Conservation (phyloP, 2,113 vertebrate species). For the Archocentrus centrarchus region DNA sequence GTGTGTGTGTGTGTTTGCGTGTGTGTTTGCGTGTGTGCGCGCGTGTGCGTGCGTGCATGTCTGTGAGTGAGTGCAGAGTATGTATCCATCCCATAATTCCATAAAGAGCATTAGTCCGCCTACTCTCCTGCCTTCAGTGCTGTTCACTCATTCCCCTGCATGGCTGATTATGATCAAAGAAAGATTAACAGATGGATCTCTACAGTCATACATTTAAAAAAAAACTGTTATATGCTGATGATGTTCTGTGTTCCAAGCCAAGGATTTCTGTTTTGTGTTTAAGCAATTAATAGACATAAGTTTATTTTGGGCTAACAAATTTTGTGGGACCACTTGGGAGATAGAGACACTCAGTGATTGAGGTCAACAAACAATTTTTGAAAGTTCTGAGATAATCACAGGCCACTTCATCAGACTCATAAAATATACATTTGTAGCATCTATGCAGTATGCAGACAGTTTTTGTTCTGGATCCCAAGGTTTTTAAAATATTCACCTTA, state of each 20-base stretch:
- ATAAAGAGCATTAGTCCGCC: conserved; percentile 59
- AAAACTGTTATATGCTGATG: conserved; percentile 21
- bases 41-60: no score
- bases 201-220: conserved; percentile 16
- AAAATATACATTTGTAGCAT: conserved; percentile 1
- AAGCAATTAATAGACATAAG: conserved; percentile 17
- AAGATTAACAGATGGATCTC: conserved; percentile 45
- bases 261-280: conserved; percentile 19
- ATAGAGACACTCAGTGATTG: neutral
- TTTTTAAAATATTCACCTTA: conserved; percentile 17
- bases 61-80: neutral
- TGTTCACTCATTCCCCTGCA: conserved; percentile 40
- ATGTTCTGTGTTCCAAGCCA: conserved; percentile 7
- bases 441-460: neutral
- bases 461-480: neutral
- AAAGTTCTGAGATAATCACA: neutral
- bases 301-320: conserved; percentile 17
- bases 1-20: neutral
- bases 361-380: neutral
- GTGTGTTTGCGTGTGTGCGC: neutral
- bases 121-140: conserved; percentile 53
- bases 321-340: neutral
- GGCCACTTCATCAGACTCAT: neutral
- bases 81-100: conserved; percentile 51
- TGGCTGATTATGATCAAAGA: conserved; percentile 61